phyloP scores from a whole-genome alignment of 1,140 invertebrate genomes.

The Araneus ventricosus region DNA sequence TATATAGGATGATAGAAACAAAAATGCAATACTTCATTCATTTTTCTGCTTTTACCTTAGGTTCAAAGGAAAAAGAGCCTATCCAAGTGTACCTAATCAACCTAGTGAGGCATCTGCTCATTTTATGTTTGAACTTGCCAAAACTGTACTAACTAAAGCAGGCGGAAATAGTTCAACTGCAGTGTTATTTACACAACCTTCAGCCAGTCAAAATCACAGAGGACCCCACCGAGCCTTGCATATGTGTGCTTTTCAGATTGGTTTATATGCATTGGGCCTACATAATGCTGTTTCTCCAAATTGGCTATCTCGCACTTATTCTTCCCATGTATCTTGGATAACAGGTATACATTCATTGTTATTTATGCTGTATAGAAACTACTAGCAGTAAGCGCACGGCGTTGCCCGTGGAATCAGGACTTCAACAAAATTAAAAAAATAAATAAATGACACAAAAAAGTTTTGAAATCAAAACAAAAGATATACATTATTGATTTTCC shows the following conservation, averaged over 20 bases:
- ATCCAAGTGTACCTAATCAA: slow-evolving; percentile 97
- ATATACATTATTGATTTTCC: no score
- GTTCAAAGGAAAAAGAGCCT: slow-evolving; percentile 93
- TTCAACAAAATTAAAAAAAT: no score
- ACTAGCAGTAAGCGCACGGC: no score
- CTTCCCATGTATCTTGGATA: slow-evolving; percentile 99
- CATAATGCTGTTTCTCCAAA: slow-evolving; percentile 98
- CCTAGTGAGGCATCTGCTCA: slow-evolving; percentile 98
- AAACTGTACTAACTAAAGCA: slow-evolving; percentile 95
- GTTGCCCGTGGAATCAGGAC: no score
- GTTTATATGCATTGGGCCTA: slow-evolving; percentile 96
- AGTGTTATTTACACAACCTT: slow-evolving; percentile 89
- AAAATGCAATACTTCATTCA: slow-evolving; percentile 4
- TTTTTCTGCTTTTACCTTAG: slow-evolving; percentile 80
- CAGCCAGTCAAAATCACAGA: slow-evolving; percentile 87
- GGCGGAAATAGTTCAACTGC: slow-evolving; percentile 97
- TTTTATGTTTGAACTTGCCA: slow-evolving; percentile 98
- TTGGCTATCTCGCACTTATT: slow-evolving; percentile 98
- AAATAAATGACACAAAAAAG: no score
- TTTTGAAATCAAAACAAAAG: no score
- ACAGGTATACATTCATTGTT: slow-evolving; percentile 82
- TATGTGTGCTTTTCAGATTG: slow-evolving; percentile 98
- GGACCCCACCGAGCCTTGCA: slow-evolving; percentile 95
- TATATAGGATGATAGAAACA: no score
- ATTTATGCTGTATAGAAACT: no score